Evolutionary conservation across 1,140 invertebrate species (phyloP), one percentile per base, ranked within the genome.

Genomic region (Oryctes rhinoceros): DNA sequence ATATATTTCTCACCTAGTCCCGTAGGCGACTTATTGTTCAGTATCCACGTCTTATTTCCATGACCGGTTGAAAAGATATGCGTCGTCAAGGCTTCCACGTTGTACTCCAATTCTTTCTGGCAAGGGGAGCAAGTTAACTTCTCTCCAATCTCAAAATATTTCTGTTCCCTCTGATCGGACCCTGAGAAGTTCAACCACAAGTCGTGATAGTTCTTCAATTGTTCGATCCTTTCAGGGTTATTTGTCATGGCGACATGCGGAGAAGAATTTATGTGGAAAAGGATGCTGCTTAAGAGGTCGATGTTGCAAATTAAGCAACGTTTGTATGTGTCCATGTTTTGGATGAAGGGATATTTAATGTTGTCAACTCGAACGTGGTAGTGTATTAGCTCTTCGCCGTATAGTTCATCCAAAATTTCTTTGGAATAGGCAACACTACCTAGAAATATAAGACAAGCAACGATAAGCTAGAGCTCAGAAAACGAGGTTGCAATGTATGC

Each of bases 221-320:
- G 65, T 13, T 67, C 10, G 5, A 67, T 67, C 11, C 24, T 67
- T 18, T 67, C 18, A 20, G 4, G 20, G 13, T 67, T 11, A 5
- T 24, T 67, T 18, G 4, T 4, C n/a, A 18, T 11, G 10, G 13
- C 13, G 0, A 67, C 18, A 9, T 67, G 65, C 30, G 65, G 65
- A 6, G 20, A 7, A 1, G 65, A 67, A 24, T 67, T 67, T 24
- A 67, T 6, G 18, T 67, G 65, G 20, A 67, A 30, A 6, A 67
- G 30, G 18, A 67, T 18, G 65, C 65, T 35, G 65, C 18, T 67
- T 24, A 67, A 6, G 65, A 67, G 65, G 6, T 67, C 65, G 65
- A 67, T 30, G 20, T 67, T 67, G 65, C 65, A 67, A 9, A 67
- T 67, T 35, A 67, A 18, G 18, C 65, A 67, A 24, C 65, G 65